A percentile compares a stretch with the other conserved stretches of the same genome.
Conservation (phyloP, 2,888 invertebrate species). For the Monochamus alternatus region DNA sequence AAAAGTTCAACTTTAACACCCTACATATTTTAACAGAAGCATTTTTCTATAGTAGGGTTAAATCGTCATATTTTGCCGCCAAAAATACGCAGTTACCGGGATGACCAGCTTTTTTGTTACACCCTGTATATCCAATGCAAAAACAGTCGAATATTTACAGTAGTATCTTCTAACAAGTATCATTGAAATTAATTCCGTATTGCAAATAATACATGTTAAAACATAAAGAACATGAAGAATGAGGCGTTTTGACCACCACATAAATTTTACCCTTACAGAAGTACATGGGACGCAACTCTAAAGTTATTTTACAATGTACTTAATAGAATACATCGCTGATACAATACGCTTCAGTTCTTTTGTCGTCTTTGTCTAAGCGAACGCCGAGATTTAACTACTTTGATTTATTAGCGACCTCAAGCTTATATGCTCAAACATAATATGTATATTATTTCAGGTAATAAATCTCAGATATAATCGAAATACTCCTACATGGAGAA, state of each 20-base stretch:
- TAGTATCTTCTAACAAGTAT: not conserved
- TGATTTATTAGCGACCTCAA: constrained; percentile 34
- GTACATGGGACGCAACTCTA: too few relatives aligned
- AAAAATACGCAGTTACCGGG: too few relatives aligned
- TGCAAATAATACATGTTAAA: not conserved
- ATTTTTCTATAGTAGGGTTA: too few relatives aligned
- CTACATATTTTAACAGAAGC: too few relatives aligned
- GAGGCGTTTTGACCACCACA: too few relatives aligned
- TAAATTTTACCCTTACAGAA: too few relatives aligned
- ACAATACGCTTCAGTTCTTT: constrained; percentile 11
- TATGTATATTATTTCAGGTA: constrained; percentile 36
- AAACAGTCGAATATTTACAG: too few relatives aligned
- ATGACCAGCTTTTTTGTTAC: too few relatives aligned
- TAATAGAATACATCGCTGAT: constrained; percentile 7
- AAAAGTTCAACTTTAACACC: too few relatives aligned
- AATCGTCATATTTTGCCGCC: too few relatives aligned
- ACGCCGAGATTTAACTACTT: constrained; percentile 17
- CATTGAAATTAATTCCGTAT: not conserved
- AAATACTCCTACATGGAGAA: constrained; percentile 44
- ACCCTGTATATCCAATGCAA: too few relatives aligned
- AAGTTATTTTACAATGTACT: constrained; percentile 11
- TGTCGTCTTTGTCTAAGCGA: constrained; percentile 14
- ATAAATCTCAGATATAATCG: constrained; percentile 44
- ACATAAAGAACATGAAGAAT: too few relatives aligned
- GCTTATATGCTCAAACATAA: constrained; percentile 26